Evolutionary conservation across 1,140 invertebrate species (phyloP).

Genomic region (Nebria ingens): DNA sequence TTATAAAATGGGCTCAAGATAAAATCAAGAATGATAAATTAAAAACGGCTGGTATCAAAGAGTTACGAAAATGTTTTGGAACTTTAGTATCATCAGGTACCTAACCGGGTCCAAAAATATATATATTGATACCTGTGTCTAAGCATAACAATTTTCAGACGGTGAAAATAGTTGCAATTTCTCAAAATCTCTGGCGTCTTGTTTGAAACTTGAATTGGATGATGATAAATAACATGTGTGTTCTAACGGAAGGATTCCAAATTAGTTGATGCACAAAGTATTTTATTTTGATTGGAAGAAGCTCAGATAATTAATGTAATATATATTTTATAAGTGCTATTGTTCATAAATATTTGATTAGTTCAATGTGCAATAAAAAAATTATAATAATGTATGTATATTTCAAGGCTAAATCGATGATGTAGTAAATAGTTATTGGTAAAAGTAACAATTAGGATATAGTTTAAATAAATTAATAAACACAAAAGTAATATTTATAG

Average conservation of each 20-base stretch:
- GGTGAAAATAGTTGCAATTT: slow-evolving; percentile 4
- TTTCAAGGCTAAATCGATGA: background rate
- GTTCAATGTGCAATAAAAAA: background rate
- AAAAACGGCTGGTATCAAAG: background rate
- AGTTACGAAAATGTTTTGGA: slow-evolving; percentile 1
- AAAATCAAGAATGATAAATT: slow-evolving; percentile 2
- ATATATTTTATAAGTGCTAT: too few relatives aligned
- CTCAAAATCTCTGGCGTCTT: background rate
- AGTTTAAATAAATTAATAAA: too few relatives aligned
- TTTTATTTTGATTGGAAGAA: too few relatives aligned
- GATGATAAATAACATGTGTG: slow-evolving; percentile 7
- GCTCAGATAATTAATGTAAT: too few relatives aligned
- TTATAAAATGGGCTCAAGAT: slow-evolving; percentile 2
- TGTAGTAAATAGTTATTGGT: too few relatives aligned
- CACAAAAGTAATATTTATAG: background rate
- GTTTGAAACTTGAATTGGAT: background rate
- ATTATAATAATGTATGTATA: background rate
- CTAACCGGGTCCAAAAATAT: background rate
- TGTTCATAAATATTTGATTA: slow-evolving; percentile 3
- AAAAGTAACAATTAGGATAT: too few relatives aligned
- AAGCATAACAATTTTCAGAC: too few relatives aligned
- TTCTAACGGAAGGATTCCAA: too few relatives aligned
- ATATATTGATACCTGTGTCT: background rate
- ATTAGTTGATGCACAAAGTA: too few relatives aligned
- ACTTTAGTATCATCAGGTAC: background rate